phyloP scores from a whole-genome alignment of 2,113 vertebrate genomes.

The Orthonyx spaldingii region DNA sequence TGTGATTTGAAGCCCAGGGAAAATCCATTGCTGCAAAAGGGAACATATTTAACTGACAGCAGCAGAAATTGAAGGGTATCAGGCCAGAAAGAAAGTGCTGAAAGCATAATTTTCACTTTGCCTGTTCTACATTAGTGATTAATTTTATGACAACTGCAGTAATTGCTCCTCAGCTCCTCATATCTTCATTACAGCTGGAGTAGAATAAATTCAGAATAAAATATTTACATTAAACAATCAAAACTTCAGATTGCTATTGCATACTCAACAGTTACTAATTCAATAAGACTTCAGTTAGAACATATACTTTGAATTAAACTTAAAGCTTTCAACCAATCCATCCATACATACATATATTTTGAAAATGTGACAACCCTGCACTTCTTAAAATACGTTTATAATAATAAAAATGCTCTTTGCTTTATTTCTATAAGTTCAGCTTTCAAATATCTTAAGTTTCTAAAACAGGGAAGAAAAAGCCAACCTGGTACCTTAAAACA shows the following conservation, averaged over 20 bases:
- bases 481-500: neutral
- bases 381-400: neutral
- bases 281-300: neutral
- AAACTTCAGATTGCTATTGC: neutral
- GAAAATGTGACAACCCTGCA: neutral
- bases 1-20: neutral
- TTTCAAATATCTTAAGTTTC: neutral
- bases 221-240: neutral
- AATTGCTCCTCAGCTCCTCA: neutral
- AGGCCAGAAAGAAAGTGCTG: neutral
- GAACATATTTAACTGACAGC: neutral
- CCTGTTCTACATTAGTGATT: neutral
- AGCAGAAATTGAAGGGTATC: neutral
- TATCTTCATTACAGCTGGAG: neutral
- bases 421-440: neutral
- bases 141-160: neutral
- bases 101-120: neutral
- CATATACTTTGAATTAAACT: neutral
- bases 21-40: neutral
- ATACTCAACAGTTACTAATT: neutral
- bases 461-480: neutral
- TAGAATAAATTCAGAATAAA: neutral
- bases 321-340: neutral
- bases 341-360: neutral
- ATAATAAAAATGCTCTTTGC: neutral